Conservation (phyloP, 2,113 vertebrate genomes). For the Nycticryphes semicollaris region DNA sequence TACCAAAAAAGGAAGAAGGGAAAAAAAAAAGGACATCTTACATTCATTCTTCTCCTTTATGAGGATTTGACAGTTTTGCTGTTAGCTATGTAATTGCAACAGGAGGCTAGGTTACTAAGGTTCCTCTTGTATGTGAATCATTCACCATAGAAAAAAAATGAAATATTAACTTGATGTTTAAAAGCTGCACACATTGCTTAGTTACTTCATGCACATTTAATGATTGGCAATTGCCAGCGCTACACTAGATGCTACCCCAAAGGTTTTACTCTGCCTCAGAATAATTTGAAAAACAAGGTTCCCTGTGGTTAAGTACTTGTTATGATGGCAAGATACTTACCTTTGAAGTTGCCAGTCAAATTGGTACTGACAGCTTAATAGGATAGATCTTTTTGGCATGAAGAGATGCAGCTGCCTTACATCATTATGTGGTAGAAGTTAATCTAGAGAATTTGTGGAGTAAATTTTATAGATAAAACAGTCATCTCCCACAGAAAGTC, state of each 20-base stretch:
- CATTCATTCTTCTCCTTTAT: background rate
- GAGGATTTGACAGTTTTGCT: background rate
- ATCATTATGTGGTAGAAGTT: background rate
- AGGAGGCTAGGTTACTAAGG: background rate
- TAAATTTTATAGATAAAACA: background rate
- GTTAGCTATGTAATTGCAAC: background rate
- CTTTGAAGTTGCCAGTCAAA: constrained; percentile 9
- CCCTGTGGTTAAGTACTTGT: background rate
- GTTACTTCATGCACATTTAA: background rate
- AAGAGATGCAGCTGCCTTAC: background rate
- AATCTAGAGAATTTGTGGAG: background rate
- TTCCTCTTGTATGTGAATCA: background rate
- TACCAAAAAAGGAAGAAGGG: background rate
- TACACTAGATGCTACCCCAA: background rate
- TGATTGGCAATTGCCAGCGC: background rate
- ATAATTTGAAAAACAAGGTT: background rate
- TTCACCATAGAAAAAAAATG: background rate
- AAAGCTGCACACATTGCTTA: background rate
- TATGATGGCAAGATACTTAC: background rate
- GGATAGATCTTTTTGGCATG: background rate
- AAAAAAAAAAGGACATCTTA: background rate
- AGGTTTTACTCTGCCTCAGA: background rate
- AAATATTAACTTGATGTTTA: background rate
- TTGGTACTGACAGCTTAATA: background rate
- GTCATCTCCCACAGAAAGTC: background rate